Percentiles rank a stretch among this genome's conserved stretches.
Evolutionary conservation across 2,888 invertebrate species (phyloP).

Genomic region (Drepanosiphum platanoidis): DNA sequence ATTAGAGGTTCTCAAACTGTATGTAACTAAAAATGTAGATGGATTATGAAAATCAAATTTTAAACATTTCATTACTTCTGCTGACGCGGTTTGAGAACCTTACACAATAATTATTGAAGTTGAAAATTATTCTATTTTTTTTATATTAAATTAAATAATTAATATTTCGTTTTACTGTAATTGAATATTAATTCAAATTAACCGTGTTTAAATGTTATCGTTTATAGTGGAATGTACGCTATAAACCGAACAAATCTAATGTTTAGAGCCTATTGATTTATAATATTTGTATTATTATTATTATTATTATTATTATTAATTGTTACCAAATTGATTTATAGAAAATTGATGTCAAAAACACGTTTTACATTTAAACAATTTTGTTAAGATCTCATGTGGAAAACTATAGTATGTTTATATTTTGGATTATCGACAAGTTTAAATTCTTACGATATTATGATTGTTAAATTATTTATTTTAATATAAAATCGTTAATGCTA

Average conservation of each 20-base stretch:
- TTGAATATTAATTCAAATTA: too few species aligned
- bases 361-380: not conserved
- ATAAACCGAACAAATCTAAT: not conserved
- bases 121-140: too few species aligned
- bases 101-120: too few species aligned
- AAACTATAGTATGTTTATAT: not conserved
- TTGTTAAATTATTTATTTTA: not conserved
- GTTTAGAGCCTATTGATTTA: too few species aligned
- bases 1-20: not conserved
- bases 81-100: too few species aligned
- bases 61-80: too few species aligned
- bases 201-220: too few species aligned
- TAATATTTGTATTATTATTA: not conserved
- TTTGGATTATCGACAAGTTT: not conserved
- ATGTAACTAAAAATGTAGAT: not conserved
- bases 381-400: constrained; percentile 34
- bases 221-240: too few species aligned
- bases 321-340: constrained; percentile 30
- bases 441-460: not conserved
- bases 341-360: not conserved
- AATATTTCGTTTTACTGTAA: too few species aligned
- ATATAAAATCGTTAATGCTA: too few species aligned
- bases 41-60: not conserved
- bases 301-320: not conserved
- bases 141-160: too few species aligned